Conservation (phyloP, 2,888 invertebrate species). For the Brachynemurus nebulosus region DNA sequence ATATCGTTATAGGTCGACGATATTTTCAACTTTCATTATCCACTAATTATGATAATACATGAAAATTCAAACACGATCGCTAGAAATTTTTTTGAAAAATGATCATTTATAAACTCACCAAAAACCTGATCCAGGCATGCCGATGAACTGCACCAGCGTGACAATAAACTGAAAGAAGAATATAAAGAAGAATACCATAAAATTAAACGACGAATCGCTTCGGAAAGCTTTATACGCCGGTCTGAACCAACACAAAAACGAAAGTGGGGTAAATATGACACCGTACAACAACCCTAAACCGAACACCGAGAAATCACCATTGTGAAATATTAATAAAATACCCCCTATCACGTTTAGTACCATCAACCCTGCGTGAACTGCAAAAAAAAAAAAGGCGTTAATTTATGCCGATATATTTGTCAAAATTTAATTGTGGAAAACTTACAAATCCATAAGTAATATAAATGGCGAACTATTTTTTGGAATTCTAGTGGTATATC, state of each 20-base stretch:
- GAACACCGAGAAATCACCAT: slow-evolving; percentile 53
- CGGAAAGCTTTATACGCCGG: slow-evolving; percentile 99
- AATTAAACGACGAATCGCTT: slow-evolving; percentile 97
- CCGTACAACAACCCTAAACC: slow-evolving; percentile 82
- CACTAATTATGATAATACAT: no score
- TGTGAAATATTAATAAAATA: slow-evolving; percentile 55
- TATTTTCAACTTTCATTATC: no score
- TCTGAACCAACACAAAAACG: slow-evolving; percentile 98
- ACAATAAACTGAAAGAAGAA: slow-evolving; percentile 92
- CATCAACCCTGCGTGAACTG: slow-evolving; percentile 82
- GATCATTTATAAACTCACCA: slow-evolving; percentile 48
- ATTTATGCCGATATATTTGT: not conserved
- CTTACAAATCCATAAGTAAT: slow-evolving; percentile 96
- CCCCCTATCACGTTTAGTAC: slow-evolving; percentile 77
- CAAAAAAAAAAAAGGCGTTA: slow-evolving; percentile 27
- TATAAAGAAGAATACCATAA: slow-evolving; percentile 99
- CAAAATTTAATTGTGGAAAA: slow-evolving; percentile 23
- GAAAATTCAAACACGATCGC: not conserved
- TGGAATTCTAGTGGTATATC: slow-evolving; percentile 98
- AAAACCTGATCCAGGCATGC: slow-evolving; percentile 70
- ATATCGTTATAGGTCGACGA: no score
- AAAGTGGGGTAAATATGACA: slow-evolving; percentile 85
- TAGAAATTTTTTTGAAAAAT: no score
- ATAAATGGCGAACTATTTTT: slow-evolving; percentile 84
- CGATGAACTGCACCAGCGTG: slow-evolving; percentile 76